phyloP scores from a whole-genome alignment of 1,140 invertebrate genomes.

The Drosophila repleta region DNA sequence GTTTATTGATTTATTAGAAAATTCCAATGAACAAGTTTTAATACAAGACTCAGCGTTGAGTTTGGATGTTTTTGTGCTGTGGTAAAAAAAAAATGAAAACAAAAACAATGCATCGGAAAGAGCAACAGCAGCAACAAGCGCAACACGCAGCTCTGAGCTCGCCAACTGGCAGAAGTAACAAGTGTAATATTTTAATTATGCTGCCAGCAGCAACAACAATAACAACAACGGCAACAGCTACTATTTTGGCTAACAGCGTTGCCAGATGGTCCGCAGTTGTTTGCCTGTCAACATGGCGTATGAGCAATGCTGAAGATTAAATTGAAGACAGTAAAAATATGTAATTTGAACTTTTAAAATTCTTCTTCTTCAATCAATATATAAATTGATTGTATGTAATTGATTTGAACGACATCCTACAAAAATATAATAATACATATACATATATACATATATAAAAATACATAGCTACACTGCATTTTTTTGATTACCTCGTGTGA shows the following conservation, averaged over 20 bases:
- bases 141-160: slow-evolving; percentile 35
- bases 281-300: slow-evolving; percentile 40
- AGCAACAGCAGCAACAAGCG: slow-evolving; percentile 1
- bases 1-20: slow-evolving; percentile 83
- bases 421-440: no score
- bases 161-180: slow-evolving; percentile 59
- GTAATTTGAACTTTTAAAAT: not conserved
- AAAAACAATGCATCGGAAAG: slow-evolving; percentile 33
- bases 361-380: no score
- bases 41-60: slow-evolving; percentile 72
- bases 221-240: slow-evolving; percentile 43
- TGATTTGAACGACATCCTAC: no score
- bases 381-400: no score
- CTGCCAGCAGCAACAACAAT: slow-evolving; percentile 34
- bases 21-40: slow-evolving; percentile 83
- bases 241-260: slow-evolving; percentile 48
- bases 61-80: slow-evolving; percentile 8
- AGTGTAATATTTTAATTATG: slow-evolving; percentile 83
- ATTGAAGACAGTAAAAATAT: not conserved
- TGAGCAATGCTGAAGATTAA: slow-evolving; percentile 27
- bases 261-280: slow-evolving; percentile 31
- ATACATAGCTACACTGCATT: no score
- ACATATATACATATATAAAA: no score
- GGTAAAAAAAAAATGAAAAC: slow-evolving; percentile 19
- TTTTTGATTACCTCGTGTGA: no score